These are phyloP conservation scores for Nyleta sp. DNA, from an alignment of 2,888 invertebrate species.

Conservation along the genomic window DNA sequence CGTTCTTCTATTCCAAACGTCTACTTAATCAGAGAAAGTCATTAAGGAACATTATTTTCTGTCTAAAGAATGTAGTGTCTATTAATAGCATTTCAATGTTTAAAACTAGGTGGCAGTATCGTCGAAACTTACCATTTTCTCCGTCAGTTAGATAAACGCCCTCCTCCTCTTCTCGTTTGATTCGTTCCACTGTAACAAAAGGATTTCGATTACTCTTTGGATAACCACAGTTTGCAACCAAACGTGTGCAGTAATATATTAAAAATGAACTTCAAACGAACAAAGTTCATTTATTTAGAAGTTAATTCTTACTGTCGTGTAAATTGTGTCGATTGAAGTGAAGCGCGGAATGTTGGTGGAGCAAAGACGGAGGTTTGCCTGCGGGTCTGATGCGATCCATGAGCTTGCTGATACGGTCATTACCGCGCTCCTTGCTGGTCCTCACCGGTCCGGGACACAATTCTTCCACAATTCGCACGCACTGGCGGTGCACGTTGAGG, in stretches of 20 bases:
- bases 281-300: not conserved
- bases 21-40: too few species aligned
- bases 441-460: slow-evolving; percentile 89
- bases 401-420: slow-evolving; percentile 89
- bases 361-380: slow-evolving; percentile 83
- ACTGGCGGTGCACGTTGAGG: slow-evolving; percentile 92
- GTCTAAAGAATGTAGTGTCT: too few species aligned
- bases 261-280: not conserved
- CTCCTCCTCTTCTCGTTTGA: slow-evolving; percentile 80
- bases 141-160: slow-evolving; percentile 77
- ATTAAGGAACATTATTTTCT: too few species aligned
- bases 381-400: slow-evolving; percentile 87
- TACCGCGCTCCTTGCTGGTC: slow-evolving; percentile 85
- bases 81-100: too few species aligned
- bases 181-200: slow-evolving; percentile 79
- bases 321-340: slow-evolving; percentile 67
- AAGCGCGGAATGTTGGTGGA: slow-evolving; percentile 76
- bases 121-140: slow-evolving; percentile 80
- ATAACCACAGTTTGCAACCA: too few species aligned
- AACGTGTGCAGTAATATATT: not conserved
- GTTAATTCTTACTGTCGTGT: slow-evolving; percentile 40
- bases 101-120: too few species aligned
- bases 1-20: too few species aligned
- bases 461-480: slow-evolving; percentile 91
- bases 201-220: too few species aligned